Evolutionary conservation across 2,797 vertebrate genomes (phyloP), one percentile per base, ranked within the genome.

Genomic region (Hypotaenidia okinawae): DNA sequence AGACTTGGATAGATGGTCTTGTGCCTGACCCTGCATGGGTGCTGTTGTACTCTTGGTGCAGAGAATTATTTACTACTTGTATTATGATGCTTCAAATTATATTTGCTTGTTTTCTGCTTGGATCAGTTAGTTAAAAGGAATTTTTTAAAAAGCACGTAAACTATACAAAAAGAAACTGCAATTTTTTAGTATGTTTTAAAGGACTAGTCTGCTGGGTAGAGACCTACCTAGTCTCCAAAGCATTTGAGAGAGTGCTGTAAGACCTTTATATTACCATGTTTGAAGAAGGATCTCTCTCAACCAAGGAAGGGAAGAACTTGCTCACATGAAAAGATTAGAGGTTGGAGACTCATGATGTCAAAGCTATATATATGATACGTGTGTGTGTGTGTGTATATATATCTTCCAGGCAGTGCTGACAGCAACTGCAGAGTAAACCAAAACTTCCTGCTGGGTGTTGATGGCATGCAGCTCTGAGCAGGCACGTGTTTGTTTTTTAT

Each of bases 281-380:
- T 67, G 4, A 84, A 77, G 27, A 10, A 68, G 33, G 63, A 3
- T 67, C 90, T 79, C 89, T 91, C 37, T 52, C 58, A 49, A 73
- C 27, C 28, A 57, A 59, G 21, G 47, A 59, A 73, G 16, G 3
- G 77, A 81, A 58, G 22, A 84, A 33, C 21, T 78, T 95, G 21
- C 47, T 66, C 24, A 10, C 1, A 2, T 5, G 18, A 57, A 61
- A 55, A 30, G 13, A 11, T 3, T 21, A 28, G 33, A 57, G 54
- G 11, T n/a, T 87, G 33, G 37, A 61, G 49, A 33, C 47, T 73
- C 27, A 54, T 27, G 43, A 61, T 82, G 70, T 77, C 61, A 64
- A 64, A 67, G 12, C 6, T 83, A 6, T 69, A 28, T 43, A 16
- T 79, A 16, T 49, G 0, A 0, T 63, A 0, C 41, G 0, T 67